phyloP scores from a whole-genome alignment of 92 coral and sea anemone species.

The Actinostola sp. region DNA sequence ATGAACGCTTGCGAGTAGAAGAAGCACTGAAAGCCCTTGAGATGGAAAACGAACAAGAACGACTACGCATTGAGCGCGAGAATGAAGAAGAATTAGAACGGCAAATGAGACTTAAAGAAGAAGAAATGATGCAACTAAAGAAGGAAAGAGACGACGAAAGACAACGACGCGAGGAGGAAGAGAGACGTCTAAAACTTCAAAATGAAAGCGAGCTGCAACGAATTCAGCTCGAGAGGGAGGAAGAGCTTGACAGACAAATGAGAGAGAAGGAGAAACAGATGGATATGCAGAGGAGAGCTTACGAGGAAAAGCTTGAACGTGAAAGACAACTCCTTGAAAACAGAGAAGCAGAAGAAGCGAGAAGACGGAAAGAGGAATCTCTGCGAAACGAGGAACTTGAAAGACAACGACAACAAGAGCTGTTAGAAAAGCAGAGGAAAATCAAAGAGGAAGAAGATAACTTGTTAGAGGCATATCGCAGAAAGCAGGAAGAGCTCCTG shows the following conservation, averaged over 20 bases:
- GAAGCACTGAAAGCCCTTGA: constrained; percentile 61
- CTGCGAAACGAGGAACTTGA: constrained; percentile 46
- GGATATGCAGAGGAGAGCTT: constrained; percentile 65
- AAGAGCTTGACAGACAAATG: constrained; percentile 83
- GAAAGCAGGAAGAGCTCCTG: constrained; percentile 83
- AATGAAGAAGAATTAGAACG: constrained; percentile 78
- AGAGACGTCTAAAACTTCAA: constrained; percentile 32
- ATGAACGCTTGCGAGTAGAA: constrained; percentile 64
- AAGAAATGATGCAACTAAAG: constrained; percentile 63
- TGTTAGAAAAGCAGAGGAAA: constrained; percentile 60
- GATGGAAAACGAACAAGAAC: constrained; percentile 60
- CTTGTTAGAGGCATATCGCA: constrained; percentile 89
- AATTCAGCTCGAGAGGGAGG: constrained; percentile 61
- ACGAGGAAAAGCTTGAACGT: constrained; percentile 69
- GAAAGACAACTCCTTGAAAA: constrained; percentile 62
- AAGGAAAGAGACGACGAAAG: constrained; percentile 64
- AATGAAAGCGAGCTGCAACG: constrained; percentile 33
- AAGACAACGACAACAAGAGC: constrained; percentile 41
- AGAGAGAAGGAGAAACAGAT: constrained; percentile 77
- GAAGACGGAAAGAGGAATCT: constrained; percentile 56
- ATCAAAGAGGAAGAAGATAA: constrained; percentile 88
- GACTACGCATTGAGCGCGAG: constrained; percentile 50
- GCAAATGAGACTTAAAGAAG: constrained; percentile 68
- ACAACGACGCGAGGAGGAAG: constrained; percentile 70
- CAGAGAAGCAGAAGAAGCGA: constrained; percentile 65